Evolutionary conservation across 2,888 invertebrate species (phyloP).

Genomic region (Oscheius myriophilus): DNA sequence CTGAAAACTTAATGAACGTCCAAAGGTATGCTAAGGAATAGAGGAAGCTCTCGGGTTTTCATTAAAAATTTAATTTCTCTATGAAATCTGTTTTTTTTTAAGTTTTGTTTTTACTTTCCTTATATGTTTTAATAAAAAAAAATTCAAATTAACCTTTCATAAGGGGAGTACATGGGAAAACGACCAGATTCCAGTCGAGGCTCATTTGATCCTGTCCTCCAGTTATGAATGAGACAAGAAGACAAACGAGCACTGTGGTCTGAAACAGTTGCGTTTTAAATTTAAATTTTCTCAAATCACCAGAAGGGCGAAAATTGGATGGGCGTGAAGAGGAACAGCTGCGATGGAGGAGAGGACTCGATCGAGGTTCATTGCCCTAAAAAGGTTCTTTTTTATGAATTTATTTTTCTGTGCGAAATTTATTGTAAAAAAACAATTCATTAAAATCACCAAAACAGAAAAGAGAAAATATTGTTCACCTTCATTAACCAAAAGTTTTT

Average conservation of each 20-base stretch:
- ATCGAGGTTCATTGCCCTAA: slow-evolving; percentile 15
- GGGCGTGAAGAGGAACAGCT: slow-evolving; percentile 7
- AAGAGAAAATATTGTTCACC: no score
- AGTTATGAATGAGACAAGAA: slow-evolving; percentile 42
- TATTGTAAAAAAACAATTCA: no score
- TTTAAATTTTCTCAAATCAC: neutral
- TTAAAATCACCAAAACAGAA: no score
- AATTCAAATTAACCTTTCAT: slow-evolving; percentile 29
- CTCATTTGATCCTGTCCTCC: slow-evolving; percentile 59
- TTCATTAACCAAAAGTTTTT: no score
- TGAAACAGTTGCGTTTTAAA: neutral
- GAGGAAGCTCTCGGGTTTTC: no score
- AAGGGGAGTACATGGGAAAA: slow-evolving; percentile 49
- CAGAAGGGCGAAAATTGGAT: slow-evolving; percentile 16
- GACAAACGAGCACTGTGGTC: slow-evolving; percentile 40
- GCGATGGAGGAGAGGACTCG: neutral
- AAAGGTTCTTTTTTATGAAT: neutral
- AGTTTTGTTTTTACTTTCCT: neutral
- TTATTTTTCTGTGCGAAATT: no score
- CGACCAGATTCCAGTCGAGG: slow-evolving; percentile 59
- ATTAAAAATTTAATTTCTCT: no score
- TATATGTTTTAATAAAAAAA: neutral
- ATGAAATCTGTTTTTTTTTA: neutral
- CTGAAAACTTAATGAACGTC: no score
- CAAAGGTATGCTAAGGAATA: no score